Evolutionary conservation across 37 sponge, comb jelly and placozoan genomes (phyloP), one percentile per base, ranked within the genome.

Genomic region (Beroe ovata): DNA sequence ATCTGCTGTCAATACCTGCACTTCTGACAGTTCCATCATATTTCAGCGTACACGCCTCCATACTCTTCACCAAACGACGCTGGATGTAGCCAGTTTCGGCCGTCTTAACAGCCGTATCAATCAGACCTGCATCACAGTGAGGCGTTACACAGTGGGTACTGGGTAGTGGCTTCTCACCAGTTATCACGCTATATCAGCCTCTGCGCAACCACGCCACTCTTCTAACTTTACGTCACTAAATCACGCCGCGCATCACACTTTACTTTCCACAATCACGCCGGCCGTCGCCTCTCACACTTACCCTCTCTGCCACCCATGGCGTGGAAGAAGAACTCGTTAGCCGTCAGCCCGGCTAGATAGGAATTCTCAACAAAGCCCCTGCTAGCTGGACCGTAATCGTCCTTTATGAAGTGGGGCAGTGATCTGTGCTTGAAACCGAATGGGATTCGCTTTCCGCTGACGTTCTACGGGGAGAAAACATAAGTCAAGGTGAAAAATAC

Each of bases 281-380:
- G n/a, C n/a, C n/a, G n/a, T n/a, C n/a, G n/a, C n/a, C n/a, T n/a
- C n/a, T n/a, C n/a, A n/a, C 4, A 33, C 69, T 30, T 34, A 66
- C 69, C 69, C 16, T 66, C 69, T 59, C 99, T 64, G 1, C 99
- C 99, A n/a, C 96, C 99, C 99, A 99, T 99, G 64, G 99, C 99
- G 92, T 99, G 99, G 89, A 99, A 99, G 95, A 95, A 99, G 91
- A 99, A 95, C 94, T 99, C 99, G 62, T 93, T 99, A 2, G 99
- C 96, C 8, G 96, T 96, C 42, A 99, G 93, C 2, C 99, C 99
- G 22, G 99, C 99, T 8, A 99, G 92, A 60, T 99, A 99, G 25
- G 99, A 99, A 89, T 99, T 99, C 92, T 99, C 96, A 0, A 99
- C 99, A 89, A 99, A 99, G 0, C 99, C 99, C 64, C 95, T 92